Evolutionary conservation across 1,140 invertebrate genomes (phyloP).

Genomic region (Eciton burchellii): DNA sequence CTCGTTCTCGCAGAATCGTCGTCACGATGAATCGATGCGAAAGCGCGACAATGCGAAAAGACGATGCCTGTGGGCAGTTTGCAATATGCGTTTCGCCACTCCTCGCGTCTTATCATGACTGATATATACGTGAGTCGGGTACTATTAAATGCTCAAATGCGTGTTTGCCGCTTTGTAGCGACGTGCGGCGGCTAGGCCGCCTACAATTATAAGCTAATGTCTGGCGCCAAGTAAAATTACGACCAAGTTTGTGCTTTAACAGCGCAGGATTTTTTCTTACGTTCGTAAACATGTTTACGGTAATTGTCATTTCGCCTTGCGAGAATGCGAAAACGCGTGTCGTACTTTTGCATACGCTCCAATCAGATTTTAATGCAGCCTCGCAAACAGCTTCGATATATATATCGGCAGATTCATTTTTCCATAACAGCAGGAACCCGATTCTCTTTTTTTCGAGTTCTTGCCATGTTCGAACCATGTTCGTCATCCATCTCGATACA

Average conservation of each 20-base stretch:
- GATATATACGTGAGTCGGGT: conserved; percentile 13
- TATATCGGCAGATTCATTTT: no score
- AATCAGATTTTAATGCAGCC: no score
- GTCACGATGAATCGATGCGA: not conserved
- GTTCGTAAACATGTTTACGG: no score
- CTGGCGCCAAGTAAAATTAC: conserved; percentile 23
- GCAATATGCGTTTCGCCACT: not conserved
- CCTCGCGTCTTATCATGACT: not conserved
- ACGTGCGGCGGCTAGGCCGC: not conserved
- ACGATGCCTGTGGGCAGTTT: not conserved
- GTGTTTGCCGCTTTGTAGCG: conserved; percentile 22
- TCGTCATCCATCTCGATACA: no score
- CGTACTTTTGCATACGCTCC: no score
- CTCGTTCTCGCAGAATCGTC: not conserved
- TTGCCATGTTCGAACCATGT: no score
- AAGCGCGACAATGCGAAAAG: not conserved
- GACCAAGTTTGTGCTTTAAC: not conserved
- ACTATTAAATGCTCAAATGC: not conserved
- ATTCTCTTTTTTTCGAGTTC: no score
- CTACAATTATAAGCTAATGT: conserved; percentile 14
- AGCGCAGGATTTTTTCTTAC: not conserved
- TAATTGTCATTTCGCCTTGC: no score
- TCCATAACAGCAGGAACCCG: no score
- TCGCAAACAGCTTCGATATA: no score
- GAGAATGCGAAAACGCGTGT: no score